phyloP scores from a whole-genome alignment of 2,113 vertebrate genomes.

The Rhinoptilus africanus region DNA sequence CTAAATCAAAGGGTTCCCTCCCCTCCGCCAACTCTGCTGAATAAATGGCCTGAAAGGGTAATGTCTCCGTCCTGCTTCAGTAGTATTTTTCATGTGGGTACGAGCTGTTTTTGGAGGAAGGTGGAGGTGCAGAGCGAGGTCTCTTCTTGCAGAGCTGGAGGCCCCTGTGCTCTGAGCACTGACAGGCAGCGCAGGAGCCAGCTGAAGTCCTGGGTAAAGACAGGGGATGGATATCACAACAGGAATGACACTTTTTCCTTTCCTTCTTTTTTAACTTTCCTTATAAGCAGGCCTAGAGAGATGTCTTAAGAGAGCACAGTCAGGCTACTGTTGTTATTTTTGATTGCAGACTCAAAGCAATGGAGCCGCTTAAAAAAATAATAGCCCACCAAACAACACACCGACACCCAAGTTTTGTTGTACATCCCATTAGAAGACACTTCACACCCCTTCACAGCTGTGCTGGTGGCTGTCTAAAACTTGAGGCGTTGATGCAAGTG shows the following conservation, averaged over 20 bases:
- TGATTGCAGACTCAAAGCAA: not conserved
- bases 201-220: not conserved
- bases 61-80: not conserved
- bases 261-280: not conserved
- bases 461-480: not conserved
- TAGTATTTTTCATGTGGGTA: not conserved
- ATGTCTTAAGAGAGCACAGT: not conserved
- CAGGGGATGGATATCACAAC: rapidly evolving
- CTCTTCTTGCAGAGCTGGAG: not conserved
- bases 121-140: not conserved
- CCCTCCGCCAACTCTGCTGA: not conserved
- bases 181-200: not conserved
- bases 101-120: not conserved
- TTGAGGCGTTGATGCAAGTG: not conserved
- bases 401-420: not conserved
- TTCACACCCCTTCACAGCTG: not conserved
- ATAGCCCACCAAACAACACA: not conserved
- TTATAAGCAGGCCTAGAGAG: not conserved
- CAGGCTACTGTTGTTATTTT: not conserved
- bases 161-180: rapidly evolving
- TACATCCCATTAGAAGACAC: not conserved
- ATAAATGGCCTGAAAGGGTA: not conserved
- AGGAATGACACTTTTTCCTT: not conserved
- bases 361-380: not conserved
- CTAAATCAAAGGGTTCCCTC: not conserved